Percentiles rank a stretch among this genome's conserved stretches.
Evolutionary conservation across 2,888 invertebrate genomes (phyloP).

Genomic region (Trichogramma dendrolimi): DNA sequence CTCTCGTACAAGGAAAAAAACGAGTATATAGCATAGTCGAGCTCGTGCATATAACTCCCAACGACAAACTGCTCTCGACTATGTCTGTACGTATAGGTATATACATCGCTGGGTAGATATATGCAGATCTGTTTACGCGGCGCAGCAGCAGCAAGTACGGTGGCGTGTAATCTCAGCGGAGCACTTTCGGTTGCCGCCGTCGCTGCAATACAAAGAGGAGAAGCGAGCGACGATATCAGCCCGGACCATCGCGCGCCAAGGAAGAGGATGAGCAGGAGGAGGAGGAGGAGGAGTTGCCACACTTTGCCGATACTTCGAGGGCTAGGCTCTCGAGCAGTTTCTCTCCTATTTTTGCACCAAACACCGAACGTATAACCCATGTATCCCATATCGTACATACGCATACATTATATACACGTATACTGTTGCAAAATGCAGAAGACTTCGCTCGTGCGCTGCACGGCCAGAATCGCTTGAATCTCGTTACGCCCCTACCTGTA

Average conservation of each 20-base stretch:
- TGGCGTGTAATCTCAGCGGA: slow-evolving; percentile 37
- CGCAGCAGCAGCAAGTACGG: not conserved
- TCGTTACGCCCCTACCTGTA: too few species aligned
- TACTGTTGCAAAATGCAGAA: too few species aligned
- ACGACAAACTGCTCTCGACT: slow-evolving; percentile 40
- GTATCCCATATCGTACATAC: too few species aligned
- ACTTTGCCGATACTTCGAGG: slow-evolving; percentile 26
- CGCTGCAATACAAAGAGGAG: slow-evolving; percentile 24
- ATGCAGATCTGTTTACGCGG: not conserved
- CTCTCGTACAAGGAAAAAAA: not conserved
- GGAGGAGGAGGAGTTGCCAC: slow-evolving; percentile 14
- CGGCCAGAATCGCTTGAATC: too few species aligned
- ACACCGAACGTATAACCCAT: too few species aligned
- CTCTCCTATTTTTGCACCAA: too few species aligned
- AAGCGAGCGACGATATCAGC: slow-evolving; percentile 31
- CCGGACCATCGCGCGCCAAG: slow-evolving; percentile 27
- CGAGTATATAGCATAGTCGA: slow-evolving; percentile 42
- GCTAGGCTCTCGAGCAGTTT: not conserved
- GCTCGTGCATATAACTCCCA: slow-evolving; percentile 39
- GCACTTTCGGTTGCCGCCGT: slow-evolving; percentile 34
- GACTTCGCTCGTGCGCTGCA: too few species aligned
- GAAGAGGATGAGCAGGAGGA: too few species aligned
- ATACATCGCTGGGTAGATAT: too few species aligned
- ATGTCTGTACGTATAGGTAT: too few species aligned
- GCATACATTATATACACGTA: too few species aligned